These are phyloP conservation scores for Rhinolophus sinicus DNA, from an alignment of 2,113 vertebrate species.

Conservation along the genomic window DNA sequence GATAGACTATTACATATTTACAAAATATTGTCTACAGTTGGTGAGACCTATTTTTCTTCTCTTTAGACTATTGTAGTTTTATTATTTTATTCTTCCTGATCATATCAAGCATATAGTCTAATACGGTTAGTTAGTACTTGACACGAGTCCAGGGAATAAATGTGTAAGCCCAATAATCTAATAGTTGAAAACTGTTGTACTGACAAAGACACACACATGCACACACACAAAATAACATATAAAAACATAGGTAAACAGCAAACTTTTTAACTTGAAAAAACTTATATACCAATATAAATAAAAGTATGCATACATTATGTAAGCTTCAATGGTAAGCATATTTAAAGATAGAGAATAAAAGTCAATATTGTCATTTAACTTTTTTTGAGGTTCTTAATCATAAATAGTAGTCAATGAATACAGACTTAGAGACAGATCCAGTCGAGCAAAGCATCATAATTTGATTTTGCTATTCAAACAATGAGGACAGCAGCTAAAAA, in stretches of 20 bases:
- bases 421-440: neutral
- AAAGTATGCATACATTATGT: neutral
- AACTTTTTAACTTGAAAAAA: neutral
- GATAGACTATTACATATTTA: neutral
- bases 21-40: neutral
- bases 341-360: slow-evolving; percentile 6
- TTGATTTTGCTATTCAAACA: slow-evolving; percentile 21
- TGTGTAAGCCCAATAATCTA: neutral
- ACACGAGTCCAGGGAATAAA: neutral
- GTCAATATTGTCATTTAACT: neutral
- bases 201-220: neutral
- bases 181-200: neutral
- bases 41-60: neutral
- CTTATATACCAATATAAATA: neutral
- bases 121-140: neutral
- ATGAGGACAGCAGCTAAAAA: neutral
- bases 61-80: neutral
- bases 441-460: neutral
- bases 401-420: neutral
- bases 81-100: neutral
- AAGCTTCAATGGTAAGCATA: neutral
- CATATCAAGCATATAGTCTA: neutral
- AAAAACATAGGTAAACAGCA: neutral
- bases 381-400: slow-evolving; percentile 16
- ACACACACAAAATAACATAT: neutral